A percentile compares a stretch with the other conserved stretches of the same genome.
Conservation (phyloP, 2,797 vertebrate species). For the Notamacropus eugenii region DNA sequence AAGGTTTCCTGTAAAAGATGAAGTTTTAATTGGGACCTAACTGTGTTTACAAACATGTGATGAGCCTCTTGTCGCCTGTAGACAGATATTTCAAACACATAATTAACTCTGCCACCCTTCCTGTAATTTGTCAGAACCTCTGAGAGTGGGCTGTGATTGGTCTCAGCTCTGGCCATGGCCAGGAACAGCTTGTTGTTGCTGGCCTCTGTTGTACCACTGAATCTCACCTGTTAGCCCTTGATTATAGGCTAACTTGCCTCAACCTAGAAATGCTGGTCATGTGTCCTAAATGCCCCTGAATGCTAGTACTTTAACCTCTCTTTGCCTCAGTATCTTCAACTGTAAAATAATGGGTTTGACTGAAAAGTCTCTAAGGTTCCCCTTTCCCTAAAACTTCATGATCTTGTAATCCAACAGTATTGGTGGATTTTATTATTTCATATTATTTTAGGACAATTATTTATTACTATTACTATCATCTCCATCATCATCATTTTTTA, state of each 20-base stretch:
- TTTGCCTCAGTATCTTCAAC: background rate
- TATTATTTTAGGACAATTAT: background rate
- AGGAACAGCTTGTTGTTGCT: background rate
- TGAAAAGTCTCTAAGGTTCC: background rate
- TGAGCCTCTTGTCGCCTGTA: background rate
- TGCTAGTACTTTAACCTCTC: background rate
- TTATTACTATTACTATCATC: background rate
- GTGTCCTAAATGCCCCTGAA: background rate
- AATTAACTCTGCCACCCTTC: background rate
- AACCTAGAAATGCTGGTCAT: background rate
- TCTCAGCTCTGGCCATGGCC: background rate
- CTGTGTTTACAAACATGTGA: background rate
- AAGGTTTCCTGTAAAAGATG: background rate
- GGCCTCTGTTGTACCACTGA: background rate
- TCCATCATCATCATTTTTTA: background rate
- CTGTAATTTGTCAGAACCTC: background rate
- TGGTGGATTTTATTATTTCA: background rate
- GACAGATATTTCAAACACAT: background rate
- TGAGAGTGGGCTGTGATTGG: background rate
- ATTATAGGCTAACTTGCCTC: background rate
- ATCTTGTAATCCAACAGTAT: background rate
- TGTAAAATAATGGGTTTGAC: background rate
- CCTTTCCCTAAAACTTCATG: background rate
- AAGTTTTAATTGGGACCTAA: background rate
- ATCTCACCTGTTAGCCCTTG: background rate